Percentiles rank a stretch among this genome's conserved stretches.
These are phyloP conservation scores for Drosophila chauvacae DNA, from an alignment of 1,140 invertebrate genomes.

Conservation along the genomic window DNA sequence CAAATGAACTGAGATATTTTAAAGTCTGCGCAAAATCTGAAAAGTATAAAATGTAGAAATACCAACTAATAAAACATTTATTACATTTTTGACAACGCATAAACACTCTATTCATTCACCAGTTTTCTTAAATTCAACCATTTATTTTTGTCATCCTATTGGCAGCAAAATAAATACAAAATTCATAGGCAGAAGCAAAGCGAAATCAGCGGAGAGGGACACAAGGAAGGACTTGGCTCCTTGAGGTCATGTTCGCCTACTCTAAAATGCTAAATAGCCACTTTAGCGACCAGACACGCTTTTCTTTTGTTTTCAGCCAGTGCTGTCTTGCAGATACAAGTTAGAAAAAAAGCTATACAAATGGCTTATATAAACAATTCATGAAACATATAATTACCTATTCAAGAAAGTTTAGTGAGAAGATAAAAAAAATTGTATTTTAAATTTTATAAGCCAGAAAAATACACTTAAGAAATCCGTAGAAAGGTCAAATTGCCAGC, in stretches of 20 bases:
- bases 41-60: neutral
- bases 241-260: conserved; percentile 64
- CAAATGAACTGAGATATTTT: neutral
- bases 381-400: neutral
- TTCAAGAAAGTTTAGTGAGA: neutral
- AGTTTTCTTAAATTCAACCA: conserved; percentile 33
- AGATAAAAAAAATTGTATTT: neutral
- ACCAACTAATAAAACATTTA: neutral
- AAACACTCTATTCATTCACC: conserved; percentile 36
- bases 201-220: conserved; percentile 1
- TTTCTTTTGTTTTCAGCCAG: conserved; percentile 18
- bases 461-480: neutral
- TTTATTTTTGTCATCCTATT: conserved; percentile 35
- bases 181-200: conserved; percentile 47
- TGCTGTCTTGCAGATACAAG: neutral
- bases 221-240: conserved; percentile 20
- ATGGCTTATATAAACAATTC: neutral
- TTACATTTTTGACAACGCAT: neutral
- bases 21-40: no score
- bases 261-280: conserved; percentile 83
- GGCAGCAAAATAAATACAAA: conserved; percentile 73
- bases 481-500: conserved; percentile 8
- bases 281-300: conserved; percentile 73
- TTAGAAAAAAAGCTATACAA: neutral
- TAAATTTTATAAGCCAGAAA: neutral